Conservation (phyloP, 1,140 invertebrate species). For the Tribolium castaneum region DNA sequence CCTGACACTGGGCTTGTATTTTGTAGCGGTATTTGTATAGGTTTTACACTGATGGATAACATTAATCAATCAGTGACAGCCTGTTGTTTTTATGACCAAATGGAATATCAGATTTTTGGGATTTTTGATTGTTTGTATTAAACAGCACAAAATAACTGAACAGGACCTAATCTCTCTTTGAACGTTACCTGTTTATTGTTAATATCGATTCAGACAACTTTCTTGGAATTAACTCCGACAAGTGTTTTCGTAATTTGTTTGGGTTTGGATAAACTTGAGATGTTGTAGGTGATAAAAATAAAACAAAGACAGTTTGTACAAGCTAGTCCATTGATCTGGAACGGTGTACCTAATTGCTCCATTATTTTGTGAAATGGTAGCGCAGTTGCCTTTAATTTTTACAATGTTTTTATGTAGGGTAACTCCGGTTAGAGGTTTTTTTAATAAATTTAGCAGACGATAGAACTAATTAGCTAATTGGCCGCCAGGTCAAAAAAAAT, state of each 20-base stretch:
- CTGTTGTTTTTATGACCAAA: not conserved
- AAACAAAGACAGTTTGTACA: not conserved
- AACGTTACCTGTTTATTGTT: not conserved
- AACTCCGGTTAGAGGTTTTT: too few relatives aligned
- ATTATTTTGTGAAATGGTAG: not conserved
- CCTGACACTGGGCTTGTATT: not conserved
- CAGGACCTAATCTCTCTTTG: too few relatives aligned
- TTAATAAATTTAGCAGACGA: too few relatives aligned
- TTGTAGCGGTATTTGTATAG: not conserved
- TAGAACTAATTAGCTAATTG: too few relatives aligned
- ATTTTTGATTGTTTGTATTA: too few relatives aligned
- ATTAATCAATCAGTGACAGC: not conserved
- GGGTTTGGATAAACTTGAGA: not conserved
- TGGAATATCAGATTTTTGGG: not conserved
- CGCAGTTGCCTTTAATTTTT: not conserved
- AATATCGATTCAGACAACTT: not conserved
- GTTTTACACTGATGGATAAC: not conserved
- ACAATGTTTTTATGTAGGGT: too few relatives aligned
- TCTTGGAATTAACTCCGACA: not conserved
- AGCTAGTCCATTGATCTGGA: not conserved
- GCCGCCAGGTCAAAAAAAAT: too few relatives aligned
- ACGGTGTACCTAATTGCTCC: not conserved
- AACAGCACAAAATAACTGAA: too few relatives aligned
- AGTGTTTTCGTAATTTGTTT: not conserved
- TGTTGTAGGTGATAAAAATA: not conserved